A percentile compares a stretch with the other conserved stretches of the same genome.
These are phyloP conservation scores for Pagetopsis macropterus DNA, from an alignment of 2,797 vertebrate species.

Conservation along the genomic window DNA sequence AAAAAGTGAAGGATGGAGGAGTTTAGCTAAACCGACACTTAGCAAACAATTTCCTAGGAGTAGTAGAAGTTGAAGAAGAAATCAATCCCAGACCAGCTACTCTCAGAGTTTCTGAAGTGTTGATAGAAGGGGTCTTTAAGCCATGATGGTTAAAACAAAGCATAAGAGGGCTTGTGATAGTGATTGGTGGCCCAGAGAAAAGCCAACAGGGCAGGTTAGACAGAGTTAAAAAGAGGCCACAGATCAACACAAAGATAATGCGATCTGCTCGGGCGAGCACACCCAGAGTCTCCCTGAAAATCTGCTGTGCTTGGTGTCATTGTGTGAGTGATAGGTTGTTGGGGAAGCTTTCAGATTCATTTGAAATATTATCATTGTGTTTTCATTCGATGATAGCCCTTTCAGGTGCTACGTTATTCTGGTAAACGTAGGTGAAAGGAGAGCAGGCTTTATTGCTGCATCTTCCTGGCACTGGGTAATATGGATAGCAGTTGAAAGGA, in stretches of 20 bases:
- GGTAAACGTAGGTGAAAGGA: conserved; percentile 69
- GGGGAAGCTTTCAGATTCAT: conserved; percentile 65
- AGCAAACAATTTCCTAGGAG: conserved; percentile 20
- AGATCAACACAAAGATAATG: conserved; percentile 67
- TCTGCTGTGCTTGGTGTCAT: conserved; percentile 57
- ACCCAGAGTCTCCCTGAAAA: conserved; percentile 55
- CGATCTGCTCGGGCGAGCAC: conserved; percentile 62
- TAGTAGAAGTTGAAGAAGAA: not conserved
- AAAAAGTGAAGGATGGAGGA: no score
- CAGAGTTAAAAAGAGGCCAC: conserved; percentile 60
- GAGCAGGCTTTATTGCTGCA: conserved; percentile 53
- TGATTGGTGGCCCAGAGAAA: conserved; percentile 38
- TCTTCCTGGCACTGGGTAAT: conserved; percentile 60
- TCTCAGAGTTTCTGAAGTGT: conserved; percentile 11
- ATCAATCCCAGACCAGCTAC: conserved; percentile 20
- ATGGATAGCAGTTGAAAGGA: conserved; percentile 67
- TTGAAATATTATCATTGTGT: conserved; percentile 71
- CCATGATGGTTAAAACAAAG: conserved; percentile 30
- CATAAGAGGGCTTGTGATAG: conserved; percentile 34
- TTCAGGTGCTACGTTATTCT: conserved; percentile 71
- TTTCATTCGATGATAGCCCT: conserved; percentile 73
- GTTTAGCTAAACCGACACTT: conserved; percentile 26
- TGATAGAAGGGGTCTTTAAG: conserved; percentile 10
- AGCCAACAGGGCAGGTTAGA: conserved; percentile 55
- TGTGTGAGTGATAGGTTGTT: conserved; percentile 66